A percentile compares a stretch with the other conserved stretches of the same genome.
phyloP scores from a whole-genome alignment of 2,797 vertebrate species.

The Acridotheres tristis region DNA sequence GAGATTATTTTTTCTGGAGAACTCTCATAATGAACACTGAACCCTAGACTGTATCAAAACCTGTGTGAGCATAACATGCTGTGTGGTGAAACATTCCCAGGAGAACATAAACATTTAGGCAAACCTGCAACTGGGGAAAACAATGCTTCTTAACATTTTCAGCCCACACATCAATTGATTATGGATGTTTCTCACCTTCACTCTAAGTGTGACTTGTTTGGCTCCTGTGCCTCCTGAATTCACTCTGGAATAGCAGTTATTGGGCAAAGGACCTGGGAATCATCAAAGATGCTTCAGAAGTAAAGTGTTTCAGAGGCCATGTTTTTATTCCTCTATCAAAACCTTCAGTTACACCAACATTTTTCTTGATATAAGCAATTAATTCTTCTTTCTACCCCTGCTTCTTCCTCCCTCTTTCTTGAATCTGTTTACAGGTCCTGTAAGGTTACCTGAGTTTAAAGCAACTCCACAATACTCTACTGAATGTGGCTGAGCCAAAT shows the following conservation, averaged over 20 bases:
- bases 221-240: not conserved
- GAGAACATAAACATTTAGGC: not conserved
- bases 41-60: not conserved
- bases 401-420: not conserved
- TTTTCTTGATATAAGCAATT: not conserved
- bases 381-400: not conserved
- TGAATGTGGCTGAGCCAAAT: not conserved
- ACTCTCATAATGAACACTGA: not conserved
- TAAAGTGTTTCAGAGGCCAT: not conserved
- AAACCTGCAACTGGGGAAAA: not conserved
- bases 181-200: not conserved
- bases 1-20: not conserved
- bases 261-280: not conserved
- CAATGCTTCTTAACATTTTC: not conserved
- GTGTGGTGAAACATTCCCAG: not conserved
- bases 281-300: not conserved
- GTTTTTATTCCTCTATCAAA: not conserved
- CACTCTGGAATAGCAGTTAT: accelerated
- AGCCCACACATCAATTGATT: not conserved
- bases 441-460: not conserved
- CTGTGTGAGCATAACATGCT: not conserved
- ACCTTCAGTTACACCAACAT: not conserved
- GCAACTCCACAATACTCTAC: not conserved
- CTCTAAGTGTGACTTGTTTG: not conserved
- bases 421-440: not conserved